Evolutionary conservation across 2,888 invertebrate genomes (phyloP), one percentile per base, ranked within the genome.

Genomic region (Temnothorax unifasciatus): DNA sequence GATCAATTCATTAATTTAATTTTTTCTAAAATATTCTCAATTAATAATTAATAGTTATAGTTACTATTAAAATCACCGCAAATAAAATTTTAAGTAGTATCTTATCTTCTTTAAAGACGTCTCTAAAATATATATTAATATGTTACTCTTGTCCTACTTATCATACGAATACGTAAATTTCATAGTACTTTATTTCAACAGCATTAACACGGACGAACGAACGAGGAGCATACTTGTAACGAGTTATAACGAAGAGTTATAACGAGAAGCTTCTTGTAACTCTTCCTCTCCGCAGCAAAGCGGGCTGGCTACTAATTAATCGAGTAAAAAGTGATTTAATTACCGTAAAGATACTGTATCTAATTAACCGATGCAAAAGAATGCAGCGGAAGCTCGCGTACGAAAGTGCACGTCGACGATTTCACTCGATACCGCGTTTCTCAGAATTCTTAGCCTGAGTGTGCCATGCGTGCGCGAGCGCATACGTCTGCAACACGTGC

Each of bases 281-380:
- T 29, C 47, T 34, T 63, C 15, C 44, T 59, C 44, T 50, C 34
- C 34, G 13, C 38, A 18, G 47, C 21, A 25, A 57, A 41, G 6
- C 34, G 44, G 47, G 18, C 74, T 41, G 84, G 79, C 83, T 85
- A 73, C 76, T 89, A 89, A 90, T 89, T 88, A 89, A 89, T 88
- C 85, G 84, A 85, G 79, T 85, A 83, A 88, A 88, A 86, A 88
- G 85, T 84, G 85, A 87, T 90, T 89, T 90, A 90, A 90, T 90
- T 90, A 87, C 66, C 85, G 75, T 73, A 79, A 86, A 85, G 90
- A 87, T 89, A 89, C 71, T 69, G 84, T 85, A 84, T 89, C 85
- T 90, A 89, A 90, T 89, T 90, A 89, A 68, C 84, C 79, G 34
- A 61, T 61, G 66, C 3, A 21, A 21, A n/a, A 41, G 44, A 21